Evolutionary conservation across 2,797 vertebrate species (phyloP).

Genomic region (Xiphorhynchus erythropygius): DNA sequence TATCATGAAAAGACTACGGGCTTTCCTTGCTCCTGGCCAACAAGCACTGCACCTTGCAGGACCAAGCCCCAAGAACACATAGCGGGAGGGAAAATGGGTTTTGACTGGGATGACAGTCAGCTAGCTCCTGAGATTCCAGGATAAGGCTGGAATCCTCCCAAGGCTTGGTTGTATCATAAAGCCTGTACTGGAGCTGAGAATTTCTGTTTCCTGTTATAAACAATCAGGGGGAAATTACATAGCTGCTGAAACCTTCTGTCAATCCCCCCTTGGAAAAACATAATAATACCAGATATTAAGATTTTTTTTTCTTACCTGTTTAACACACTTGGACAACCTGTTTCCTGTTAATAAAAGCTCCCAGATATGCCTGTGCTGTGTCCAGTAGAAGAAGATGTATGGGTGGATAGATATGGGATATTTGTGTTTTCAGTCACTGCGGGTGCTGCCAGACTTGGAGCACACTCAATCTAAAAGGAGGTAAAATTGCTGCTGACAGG

Average conservation of each 20-base stretch:
- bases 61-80: not conserved
- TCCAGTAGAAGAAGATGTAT: not conserved
- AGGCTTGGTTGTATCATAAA: not conserved
- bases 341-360: not conserved
- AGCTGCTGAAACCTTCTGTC: not conserved
- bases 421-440: not conserved
- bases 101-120: not conserved
- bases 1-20: not conserved
- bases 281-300: not conserved
- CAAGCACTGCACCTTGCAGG: not conserved
- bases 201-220: slow-evolving; percentile 33
- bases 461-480: not conserved
- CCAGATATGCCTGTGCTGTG: not conserved
- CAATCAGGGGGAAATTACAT: slow-evolving; percentile 2
- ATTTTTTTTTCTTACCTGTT: not conserved
- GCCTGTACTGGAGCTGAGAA: not conserved
- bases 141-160: not conserved
- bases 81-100: not conserved
- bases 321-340: not conserved
- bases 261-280: not conserved
- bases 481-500: not conserved
- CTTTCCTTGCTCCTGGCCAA: not conserved
- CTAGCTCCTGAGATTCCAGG: not conserved
- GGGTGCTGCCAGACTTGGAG: not conserved
- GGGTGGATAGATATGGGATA: not conserved